Conservation (phyloP, 2,888 invertebrate species). For the Sinodicranocentrus sp. region DNA sequence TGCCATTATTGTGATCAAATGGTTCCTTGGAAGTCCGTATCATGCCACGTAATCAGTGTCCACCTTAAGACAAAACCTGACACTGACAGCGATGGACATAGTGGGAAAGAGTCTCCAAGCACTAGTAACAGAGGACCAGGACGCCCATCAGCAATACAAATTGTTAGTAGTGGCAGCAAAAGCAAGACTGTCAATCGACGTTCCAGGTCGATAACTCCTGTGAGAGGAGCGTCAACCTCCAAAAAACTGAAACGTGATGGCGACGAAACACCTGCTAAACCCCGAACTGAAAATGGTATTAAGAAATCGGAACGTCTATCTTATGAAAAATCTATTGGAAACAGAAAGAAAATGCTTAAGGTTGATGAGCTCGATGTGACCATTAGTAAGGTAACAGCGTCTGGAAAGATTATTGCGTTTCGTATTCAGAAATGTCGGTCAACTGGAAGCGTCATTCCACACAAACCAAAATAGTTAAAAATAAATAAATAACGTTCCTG, state of each 20-base stretch:
- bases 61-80: slow-evolving; percentile 54
- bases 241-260: neutral
- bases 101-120: neutral
- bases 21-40: slow-evolving; percentile 72
- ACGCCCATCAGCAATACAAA: neutral
- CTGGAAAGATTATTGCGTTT: neutral
- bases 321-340: too few species aligned
- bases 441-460: neutral
- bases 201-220: neutral
- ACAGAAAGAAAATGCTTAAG: neutral
- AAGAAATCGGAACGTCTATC: neutral
- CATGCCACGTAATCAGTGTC: slow-evolving; percentile 72
- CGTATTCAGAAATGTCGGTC: neutral
- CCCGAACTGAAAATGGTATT: neutral
- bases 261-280: neutral
- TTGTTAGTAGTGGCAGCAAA: neutral
- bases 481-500: neutral
- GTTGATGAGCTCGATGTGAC: neutral
- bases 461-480: neutral
- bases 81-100: neutral
- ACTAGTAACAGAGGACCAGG: neutral
- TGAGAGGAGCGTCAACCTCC: neutral
- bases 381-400: neutral
- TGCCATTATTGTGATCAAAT: slow-evolving; percentile 72
- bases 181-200: too few species aligned